Evolutionary conservation across 2,888 invertebrate species (phyloP).

Genomic region (Tinea trinotella): DNA sequence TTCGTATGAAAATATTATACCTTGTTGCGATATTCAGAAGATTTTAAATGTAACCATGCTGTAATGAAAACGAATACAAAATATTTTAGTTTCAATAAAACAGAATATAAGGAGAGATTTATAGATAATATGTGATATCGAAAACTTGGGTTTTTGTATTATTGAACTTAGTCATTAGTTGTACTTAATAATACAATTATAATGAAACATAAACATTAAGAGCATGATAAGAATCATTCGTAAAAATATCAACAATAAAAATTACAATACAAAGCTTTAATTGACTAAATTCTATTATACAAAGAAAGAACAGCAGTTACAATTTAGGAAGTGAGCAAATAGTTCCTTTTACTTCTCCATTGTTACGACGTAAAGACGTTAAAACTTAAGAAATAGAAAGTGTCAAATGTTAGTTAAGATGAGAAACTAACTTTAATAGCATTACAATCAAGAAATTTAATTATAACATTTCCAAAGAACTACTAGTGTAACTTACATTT

Average conservation of each 20-base stretch:
- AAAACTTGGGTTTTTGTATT: too few relatives aligned
- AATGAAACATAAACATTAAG: too few relatives aligned
- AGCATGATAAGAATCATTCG: too few relatives aligned
- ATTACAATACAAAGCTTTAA: too few relatives aligned
- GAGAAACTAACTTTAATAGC: background rate
- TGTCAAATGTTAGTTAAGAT: background rate
- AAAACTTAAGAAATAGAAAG: background rate
- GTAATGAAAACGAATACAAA: conserved; percentile 6
- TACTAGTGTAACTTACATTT: background rate
- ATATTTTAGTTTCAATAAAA: conserved; percentile 2
- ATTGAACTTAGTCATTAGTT: too few relatives aligned
- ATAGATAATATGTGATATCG: too few relatives aligned
- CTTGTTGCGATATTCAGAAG: conserved; percentile 9
- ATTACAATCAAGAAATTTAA: background rate
- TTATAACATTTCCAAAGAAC: background rate
- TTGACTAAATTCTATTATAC: background rate
- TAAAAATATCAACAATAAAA: too few relatives aligned
- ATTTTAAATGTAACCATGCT: conserved; percentile 18
- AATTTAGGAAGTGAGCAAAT: background rate
- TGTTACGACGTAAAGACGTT: background rate
- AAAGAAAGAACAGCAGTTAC: background rate
- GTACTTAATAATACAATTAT: too few relatives aligned
- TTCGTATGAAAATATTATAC: conserved; percentile 45
- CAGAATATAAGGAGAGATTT: too few relatives aligned
- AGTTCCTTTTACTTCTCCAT: background rate